These are phyloP conservation scores for Drosophila leontia DNA, from an alignment of 1,140 invertebrate species.

Conservation along the genomic window DNA sequence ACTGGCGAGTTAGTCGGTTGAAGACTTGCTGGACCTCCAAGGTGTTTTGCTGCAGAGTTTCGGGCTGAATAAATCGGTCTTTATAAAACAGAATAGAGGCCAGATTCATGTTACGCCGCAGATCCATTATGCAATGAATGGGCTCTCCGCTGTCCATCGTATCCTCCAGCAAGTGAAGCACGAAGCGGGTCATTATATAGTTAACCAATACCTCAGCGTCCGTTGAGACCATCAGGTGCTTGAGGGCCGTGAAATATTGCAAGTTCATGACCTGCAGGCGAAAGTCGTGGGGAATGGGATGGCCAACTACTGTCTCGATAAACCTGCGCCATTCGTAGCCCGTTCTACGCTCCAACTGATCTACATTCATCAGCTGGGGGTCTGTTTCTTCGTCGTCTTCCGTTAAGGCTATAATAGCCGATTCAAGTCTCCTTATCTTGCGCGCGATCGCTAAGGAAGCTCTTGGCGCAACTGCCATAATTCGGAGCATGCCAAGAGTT, in stretches of 20 bases:
- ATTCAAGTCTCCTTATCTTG: constrained; percentile 32
- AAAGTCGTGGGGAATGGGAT: neutral
- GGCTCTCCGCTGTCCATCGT: constrained; percentile 12
- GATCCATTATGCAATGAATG: constrained; percentile 47
- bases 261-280: constrained; percentile 18
- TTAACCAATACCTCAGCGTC: constrained; percentile 47
- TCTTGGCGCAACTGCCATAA: neutral
- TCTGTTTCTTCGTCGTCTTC: constrained; percentile 17
- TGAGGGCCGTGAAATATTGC: constrained; percentile 32
- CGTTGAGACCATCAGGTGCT: constrained; percentile 24
- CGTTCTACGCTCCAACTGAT: constrained; percentile 6
- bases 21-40: constrained; percentile 25
- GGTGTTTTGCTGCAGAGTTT: neutral
- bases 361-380: constrained; percentile 5
- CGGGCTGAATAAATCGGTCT: constrained; percentile 30
- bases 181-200: constrained; percentile 73
- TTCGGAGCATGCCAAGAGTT: neutral
- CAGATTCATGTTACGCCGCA: constrained; percentile 57
- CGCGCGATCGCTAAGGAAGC: neutral
- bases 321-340: constrained; percentile 44
- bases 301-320: constrained; percentile 32
- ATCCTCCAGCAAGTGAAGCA: constrained; percentile 37
- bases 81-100: constrained; percentile 60
- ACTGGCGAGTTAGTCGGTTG: constrained; percentile 34
- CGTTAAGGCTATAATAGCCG: constrained; percentile 1